phyloP scores from a whole-genome alignment of 2,113 vertebrate genomes.

The Oophaga pumilio region DNA sequence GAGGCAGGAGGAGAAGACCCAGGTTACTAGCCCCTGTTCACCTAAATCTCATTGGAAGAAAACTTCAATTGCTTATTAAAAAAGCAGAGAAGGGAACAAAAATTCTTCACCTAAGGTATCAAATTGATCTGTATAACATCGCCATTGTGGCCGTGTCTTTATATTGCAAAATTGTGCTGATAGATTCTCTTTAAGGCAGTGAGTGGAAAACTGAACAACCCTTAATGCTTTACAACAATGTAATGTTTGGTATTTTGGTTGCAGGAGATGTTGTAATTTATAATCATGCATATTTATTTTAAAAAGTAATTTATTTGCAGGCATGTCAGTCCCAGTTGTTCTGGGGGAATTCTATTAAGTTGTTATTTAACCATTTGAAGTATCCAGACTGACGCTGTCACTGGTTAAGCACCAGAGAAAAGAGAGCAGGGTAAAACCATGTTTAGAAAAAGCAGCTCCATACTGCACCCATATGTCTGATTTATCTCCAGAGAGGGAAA shows the following conservation, averaged over 20 bases:
- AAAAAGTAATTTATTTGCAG: neutral
- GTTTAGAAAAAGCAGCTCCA: neutral
- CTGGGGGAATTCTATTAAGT: neutral
- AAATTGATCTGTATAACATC: too few relatives aligned
- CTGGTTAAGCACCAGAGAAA: slow-evolving; percentile 5
- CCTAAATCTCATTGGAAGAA: too few relatives aligned
- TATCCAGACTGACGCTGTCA: neutral
- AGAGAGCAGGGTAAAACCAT: neutral
- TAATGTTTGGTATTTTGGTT: slow-evolving; percentile 5
- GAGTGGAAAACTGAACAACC: neutral
- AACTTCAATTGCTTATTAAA: too few relatives aligned
- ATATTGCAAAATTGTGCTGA: too few relatives aligned
- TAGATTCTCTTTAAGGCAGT: neutral
- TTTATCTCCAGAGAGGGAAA: neutral
- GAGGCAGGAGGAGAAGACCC: too few relatives aligned
- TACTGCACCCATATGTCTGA: neutral
- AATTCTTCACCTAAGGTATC: too few relatives aligned
- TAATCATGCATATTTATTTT: slow-evolving; percentile 17
- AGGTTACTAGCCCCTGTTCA: too few relatives aligned
- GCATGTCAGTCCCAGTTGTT: neutral
- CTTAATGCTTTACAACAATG: neutral
- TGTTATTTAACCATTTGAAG: slow-evolving; percentile 15
- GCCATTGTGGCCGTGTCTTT: too few relatives aligned
- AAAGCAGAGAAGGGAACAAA: too few relatives aligned
- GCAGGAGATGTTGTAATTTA: neutral